Evolutionary conservation across 1,140 invertebrate species (phyloP).

Genomic region (Lasioglossum baleicum): DNA sequence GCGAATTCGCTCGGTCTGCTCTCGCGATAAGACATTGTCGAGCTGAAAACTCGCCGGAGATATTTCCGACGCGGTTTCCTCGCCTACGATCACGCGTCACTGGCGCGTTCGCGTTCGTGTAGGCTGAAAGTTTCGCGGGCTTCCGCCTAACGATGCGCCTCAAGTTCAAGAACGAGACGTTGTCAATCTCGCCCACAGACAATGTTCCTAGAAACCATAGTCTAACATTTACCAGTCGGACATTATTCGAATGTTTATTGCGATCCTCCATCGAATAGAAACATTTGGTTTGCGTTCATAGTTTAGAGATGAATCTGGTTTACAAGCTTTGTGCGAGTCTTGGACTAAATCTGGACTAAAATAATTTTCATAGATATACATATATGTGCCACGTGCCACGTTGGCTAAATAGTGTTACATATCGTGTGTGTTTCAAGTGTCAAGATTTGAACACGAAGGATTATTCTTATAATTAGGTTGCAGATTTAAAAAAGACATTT

Average conservation of each 20-base stretch:
- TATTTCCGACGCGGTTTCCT: constrained; percentile 44
- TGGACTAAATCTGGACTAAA: too few species aligned
- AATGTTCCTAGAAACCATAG: not conserved
- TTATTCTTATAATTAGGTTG: too few species aligned
- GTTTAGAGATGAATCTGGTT: too few species aligned
- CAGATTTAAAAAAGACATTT: too few species aligned
- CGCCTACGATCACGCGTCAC: constrained; percentile 7
- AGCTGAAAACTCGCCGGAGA: constrained; percentile 17
- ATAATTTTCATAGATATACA: too few species aligned
- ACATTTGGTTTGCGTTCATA: not conserved
- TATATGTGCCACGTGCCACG: too few species aligned
- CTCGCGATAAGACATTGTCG: constrained; percentile 23
- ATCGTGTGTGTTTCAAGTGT: too few species aligned
- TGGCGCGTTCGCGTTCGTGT: constrained; percentile 12
- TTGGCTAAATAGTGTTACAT: too few species aligned
- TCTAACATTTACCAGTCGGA: too few species aligned
- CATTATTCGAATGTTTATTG: not conserved
- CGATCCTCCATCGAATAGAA: not conserved
- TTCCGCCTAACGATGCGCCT: not conserved
- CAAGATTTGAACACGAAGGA: too few species aligned
- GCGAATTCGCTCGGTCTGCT: too few species aligned
- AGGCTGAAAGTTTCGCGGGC: constrained; percentile 18
- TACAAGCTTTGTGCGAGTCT: too few species aligned
- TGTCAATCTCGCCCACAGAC: constrained; percentile 28
- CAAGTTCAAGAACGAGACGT: constrained; percentile 49